A percentile compares a stretch with the other conserved stretches of the same genome.
Evolutionary conservation across 2,888 invertebrate genomes (phyloP).

Genomic region (Eudemis profundana): DNA sequence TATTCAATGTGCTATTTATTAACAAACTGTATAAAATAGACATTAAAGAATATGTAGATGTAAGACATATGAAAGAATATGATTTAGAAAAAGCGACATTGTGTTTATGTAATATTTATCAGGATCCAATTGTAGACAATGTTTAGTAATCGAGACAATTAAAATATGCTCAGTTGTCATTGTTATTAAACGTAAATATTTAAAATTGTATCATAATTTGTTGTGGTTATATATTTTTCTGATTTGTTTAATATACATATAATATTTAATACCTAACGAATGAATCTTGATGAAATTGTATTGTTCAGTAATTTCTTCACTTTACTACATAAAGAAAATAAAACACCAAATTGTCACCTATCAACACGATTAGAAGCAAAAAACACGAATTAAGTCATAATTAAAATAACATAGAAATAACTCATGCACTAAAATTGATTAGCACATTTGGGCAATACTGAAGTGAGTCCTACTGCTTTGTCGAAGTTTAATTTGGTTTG

Average conservation of each 20-base stretch:
- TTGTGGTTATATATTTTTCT: too few relatives aligned
- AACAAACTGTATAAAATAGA: neutral
- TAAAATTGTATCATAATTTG: too few relatives aligned
- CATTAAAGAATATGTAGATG: neutral
- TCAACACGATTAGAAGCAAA: constrained; percentile 31
- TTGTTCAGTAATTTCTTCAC: neutral
- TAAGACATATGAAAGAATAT: too few relatives aligned
- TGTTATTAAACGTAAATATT: too few relatives aligned
- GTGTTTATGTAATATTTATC: neutral
- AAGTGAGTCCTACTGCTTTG: constrained; percentile 11
- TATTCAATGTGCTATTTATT: too few relatives aligned
- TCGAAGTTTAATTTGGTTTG: neutral
- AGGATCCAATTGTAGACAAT: neutral
- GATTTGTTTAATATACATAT: too few relatives aligned
- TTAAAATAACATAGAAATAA: constrained; percentile 20
- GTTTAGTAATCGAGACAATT: too few relatives aligned
- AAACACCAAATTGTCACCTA: constrained; percentile 25
- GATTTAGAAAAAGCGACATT: neutral
- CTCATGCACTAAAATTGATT: constrained; percentile 20
- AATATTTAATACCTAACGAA: neutral
- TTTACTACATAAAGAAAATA: constrained; percentile 17
- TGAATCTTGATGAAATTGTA: neutral
- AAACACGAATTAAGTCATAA: constrained; percentile 25
- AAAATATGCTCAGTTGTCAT: too few relatives aligned
- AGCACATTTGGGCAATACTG: constrained; percentile 32